Conservation (phyloP, 2,888 invertebrate species). For the Hypsopygia costalis region DNA sequence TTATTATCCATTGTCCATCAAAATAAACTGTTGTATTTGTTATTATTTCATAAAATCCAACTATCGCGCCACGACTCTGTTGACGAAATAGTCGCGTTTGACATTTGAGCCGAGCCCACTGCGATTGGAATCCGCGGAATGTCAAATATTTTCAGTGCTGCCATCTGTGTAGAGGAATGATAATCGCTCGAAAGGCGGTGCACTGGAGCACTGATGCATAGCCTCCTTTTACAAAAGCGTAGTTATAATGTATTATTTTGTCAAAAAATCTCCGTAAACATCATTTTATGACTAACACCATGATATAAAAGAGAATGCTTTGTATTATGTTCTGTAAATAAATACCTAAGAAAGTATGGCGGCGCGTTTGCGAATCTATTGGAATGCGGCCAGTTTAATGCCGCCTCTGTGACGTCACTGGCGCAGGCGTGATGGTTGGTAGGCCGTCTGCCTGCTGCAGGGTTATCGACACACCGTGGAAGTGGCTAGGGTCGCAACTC, state of each 20-base stretch:
- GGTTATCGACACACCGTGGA: slow-evolving; percentile 73
- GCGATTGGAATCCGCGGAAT: slow-evolving; percentile 83
- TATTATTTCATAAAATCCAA: slow-evolving; percentile 76
- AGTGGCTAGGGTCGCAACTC: slow-evolving; percentile 55
- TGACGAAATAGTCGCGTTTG: slow-evolving; percentile 83
- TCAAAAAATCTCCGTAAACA: too few relatives aligned
- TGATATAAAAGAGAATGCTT: too few relatives aligned
- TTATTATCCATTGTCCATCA: slow-evolving; percentile 67
- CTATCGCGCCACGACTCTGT: slow-evolving; percentile 78
- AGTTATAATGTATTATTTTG: slow-evolving; percentile 9
- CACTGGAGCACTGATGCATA: slow-evolving; percentile 41
- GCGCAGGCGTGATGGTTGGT: slow-evolving; percentile 70
- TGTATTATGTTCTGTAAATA: slow-evolving; percentile 1
- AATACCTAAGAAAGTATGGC: slow-evolving; percentile 40
- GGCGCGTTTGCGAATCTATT: slow-evolving; percentile 51
- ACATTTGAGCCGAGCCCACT: slow-evolving; percentile 87
- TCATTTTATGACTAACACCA: too few relatives aligned
- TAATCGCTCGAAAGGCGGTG: slow-evolving; percentile 54
- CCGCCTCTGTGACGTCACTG: slow-evolving; percentile 62
- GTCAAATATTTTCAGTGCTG: slow-evolving; percentile 84
- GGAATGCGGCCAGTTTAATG: slow-evolving; percentile 66
- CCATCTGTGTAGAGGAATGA: slow-evolving; percentile 80
- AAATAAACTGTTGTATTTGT: slow-evolving; percentile 66
- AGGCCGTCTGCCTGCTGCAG: slow-evolving; percentile 57
- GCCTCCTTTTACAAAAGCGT: slow-evolving; percentile 15